Percentiles rank a stretch among this genome's conserved stretches.
phyloP scores from a whole-genome alignment of 2,113 vertebrate genomes.

The Entosphenus tridentatus region DNA sequence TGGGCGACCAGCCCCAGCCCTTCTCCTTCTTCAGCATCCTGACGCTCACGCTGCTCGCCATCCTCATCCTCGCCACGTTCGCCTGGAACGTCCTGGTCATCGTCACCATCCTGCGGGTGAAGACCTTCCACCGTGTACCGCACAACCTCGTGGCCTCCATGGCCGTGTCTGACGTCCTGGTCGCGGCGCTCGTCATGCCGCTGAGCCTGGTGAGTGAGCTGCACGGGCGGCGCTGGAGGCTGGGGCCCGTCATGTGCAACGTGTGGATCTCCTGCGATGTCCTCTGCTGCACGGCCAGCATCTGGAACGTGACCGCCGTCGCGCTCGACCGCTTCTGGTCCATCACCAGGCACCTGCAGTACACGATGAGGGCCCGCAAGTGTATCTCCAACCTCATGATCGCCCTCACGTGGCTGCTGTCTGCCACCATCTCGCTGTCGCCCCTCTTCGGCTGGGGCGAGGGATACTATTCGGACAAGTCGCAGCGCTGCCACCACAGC shows the following conservation, averaged over 20 bases:
- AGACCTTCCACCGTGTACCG: conserved; percentile 14
- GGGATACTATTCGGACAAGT: conserved; percentile 10
- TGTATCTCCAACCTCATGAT: conserved; percentile 12
- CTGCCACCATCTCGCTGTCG: conserved; percentile 12
- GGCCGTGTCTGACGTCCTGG: conserved; percentile 14
- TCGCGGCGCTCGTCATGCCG: conserved; percentile 15
- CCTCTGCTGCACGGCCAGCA: conserved; percentile 16
- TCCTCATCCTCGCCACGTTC: conserved; percentile 15
- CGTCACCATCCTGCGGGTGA: conserved; percentile 16
- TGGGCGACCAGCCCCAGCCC: neutral
- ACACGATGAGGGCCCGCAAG: conserved; percentile 12
- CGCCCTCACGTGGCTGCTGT: conserved; percentile 14
- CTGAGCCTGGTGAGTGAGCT: conserved; percentile 15
- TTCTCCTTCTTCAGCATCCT: conserved; percentile 11
- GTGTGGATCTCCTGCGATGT: conserved; percentile 17
- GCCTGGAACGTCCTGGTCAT: conserved; percentile 16
- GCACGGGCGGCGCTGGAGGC: conserved; percentile 11
- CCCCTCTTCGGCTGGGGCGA: conserved; percentile 15
- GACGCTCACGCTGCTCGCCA: conserved; percentile 11
- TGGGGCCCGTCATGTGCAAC: conserved; percentile 13
- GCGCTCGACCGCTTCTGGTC: conserved; percentile 15
- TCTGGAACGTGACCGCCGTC: conserved; percentile 17
- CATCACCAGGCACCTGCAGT: conserved; percentile 13
- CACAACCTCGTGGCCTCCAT: conserved; percentile 18
- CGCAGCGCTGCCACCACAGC: conserved; percentile 13